These are phyloP conservation scores for Heliconius hermathena DNA, from an alignment of 1,140 invertebrate genomes.

Conservation along the genomic window DNA sequence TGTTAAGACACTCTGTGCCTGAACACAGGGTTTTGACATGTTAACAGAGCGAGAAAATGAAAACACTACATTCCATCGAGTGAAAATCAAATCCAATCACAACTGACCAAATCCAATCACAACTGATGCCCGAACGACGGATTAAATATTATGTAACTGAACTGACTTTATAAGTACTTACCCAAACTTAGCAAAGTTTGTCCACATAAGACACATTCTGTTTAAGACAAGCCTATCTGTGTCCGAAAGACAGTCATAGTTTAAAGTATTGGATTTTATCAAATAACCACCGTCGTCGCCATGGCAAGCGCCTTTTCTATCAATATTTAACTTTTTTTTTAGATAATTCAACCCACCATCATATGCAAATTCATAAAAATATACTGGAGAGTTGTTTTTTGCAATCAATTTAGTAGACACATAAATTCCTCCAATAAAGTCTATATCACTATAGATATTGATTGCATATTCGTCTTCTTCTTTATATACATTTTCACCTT, in stretches of 20 bases:
- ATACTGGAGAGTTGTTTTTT: slow-evolving; percentile 62
- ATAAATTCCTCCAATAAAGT: slow-evolving; percentile 69
- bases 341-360: slow-evolving; percentile 72
- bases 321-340: slow-evolving; percentile 58
- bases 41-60: no score
- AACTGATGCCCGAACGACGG: no score
- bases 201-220: slow-evolving; percentile 77
- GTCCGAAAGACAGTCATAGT: slow-evolving; percentile 48
- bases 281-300: slow-evolving; percentile 73
- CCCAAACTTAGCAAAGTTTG: slow-evolving; percentile 81
- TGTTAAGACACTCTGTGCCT: no score
- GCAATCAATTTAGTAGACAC: slow-evolving; percentile 60
- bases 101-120: no score
- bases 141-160: background rate
- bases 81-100: no score
- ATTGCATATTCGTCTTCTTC: slow-evolving; percentile 66
- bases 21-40: no score
- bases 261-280: slow-evolving; percentile 51
- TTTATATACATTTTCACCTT: slow-evolving; percentile 49
- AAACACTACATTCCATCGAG: no score
- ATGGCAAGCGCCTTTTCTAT: slow-evolving; percentile 66
- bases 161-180: slow-evolving; percentile 38
- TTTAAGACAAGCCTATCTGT: slow-evolving; percentile 60
- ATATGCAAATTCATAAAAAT: slow-evolving; percentile 75
- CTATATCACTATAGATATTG: slow-evolving; percentile 71